Percentiles rank a stretch among this genome's conserved stretches.
phyloP scores from a whole-genome alignment of 2,888 invertebrate genomes.

The Drosophila quinaria region DNA sequence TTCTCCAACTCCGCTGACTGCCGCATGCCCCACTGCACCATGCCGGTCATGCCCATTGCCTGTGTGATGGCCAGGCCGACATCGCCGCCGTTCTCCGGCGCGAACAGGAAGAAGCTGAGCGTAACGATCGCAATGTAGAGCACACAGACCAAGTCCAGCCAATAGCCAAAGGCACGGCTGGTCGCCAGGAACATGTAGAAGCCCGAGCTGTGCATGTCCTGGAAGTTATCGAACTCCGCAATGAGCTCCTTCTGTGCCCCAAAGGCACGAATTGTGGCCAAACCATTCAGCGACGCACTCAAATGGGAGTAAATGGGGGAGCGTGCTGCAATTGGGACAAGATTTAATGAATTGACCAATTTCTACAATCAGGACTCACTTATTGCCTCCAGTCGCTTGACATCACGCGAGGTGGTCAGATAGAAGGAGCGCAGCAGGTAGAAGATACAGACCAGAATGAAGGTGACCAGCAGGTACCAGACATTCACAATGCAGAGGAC shows the following conservation, averaged over 20 bases:
- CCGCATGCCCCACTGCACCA: conserved; percentile 93
- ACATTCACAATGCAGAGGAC: conserved; percentile 92
- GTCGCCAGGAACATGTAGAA: conserved; percentile 96
- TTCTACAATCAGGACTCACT: conserved; percentile 87
- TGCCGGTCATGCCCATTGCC: conserved; percentile 91
- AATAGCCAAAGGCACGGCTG: conserved; percentile 96
- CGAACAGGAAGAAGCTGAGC: conserved; percentile 92
- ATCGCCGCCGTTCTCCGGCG: conserved; percentile 89
- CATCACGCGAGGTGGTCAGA: conserved; percentile 91
- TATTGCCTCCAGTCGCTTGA: conserved; percentile 93
- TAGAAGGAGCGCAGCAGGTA: conserved; percentile 91
- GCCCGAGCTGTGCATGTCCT: conserved; percentile 95
- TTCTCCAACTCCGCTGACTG: conserved; percentile 96
- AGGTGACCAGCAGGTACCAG: conserved; percentile 90
- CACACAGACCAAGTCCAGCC: conserved; percentile 95
- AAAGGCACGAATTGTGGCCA: conserved; percentile 96
- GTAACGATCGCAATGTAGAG: conserved; percentile 95
- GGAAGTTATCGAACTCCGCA: conserved; percentile 92
- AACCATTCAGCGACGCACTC: conserved; percentile 94
- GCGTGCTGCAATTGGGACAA: conserved; percentile 87
- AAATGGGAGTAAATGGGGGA: conserved; percentile 98
- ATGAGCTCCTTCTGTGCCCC: conserved; percentile 92
- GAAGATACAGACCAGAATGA: conserved; percentile 90
- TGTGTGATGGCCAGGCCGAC: conserved; percentile 92
- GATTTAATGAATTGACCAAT: no score